Evolutionary conservation across 2,797 vertebrate genomes (phyloP).

Genomic region (Pangasius krempfi): DNA sequence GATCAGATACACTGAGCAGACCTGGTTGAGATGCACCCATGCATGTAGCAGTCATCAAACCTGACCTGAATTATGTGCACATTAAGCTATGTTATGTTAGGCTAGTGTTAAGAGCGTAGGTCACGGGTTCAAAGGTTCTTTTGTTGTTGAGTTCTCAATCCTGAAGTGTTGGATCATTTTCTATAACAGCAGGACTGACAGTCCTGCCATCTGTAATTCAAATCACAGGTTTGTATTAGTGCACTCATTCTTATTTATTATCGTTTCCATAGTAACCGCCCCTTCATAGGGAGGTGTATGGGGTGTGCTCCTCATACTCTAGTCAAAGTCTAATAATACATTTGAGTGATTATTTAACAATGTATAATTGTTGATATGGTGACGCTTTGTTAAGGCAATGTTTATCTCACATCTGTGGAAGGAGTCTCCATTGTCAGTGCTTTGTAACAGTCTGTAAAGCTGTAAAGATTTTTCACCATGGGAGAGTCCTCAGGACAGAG

Average conservation of each 20-base stretch:
- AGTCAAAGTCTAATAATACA: background rate
- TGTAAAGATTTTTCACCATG: background rate
- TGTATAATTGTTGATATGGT: background rate
- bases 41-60: slow-evolving; percentile 49
- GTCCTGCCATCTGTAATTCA: background rate
- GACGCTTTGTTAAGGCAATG: background rate
- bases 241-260: background rate
- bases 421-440: background rate
- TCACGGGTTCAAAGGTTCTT: background rate
- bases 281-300: background rate
- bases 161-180: background rate
- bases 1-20: slow-evolving; percentile 64
- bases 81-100: slow-evolving; percentile 37
- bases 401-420: background rate
- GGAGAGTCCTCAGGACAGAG: background rate
- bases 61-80: slow-evolving; percentile 36
- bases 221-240: background rate
- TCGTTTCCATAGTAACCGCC: background rate
- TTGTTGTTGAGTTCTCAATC: background rate
- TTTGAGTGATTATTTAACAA: background rate
- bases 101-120: background rate
- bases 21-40: slow-evolving; percentile 74
- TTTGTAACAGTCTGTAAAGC: background rate
- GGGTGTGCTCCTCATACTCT: background rate
- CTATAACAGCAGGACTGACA: background rate